Evolutionary conservation across 2,113 vertebrate species (phyloP), one percentile per base, ranked within the genome.

Genomic region (Fregata magnificens): DNA sequence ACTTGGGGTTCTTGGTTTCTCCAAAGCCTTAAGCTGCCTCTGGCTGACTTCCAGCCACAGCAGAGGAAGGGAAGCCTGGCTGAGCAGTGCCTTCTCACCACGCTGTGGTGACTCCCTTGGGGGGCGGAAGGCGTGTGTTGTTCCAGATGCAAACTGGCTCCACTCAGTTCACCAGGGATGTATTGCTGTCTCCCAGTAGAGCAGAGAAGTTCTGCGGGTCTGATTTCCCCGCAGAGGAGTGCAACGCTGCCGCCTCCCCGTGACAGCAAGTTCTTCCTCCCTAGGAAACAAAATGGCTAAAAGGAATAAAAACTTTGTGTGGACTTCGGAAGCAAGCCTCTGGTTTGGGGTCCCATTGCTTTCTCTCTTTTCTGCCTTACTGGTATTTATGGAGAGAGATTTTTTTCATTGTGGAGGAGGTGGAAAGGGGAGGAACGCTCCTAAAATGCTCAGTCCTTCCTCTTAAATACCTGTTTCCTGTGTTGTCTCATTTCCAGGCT

Each of bases 181-280:
- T 26, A 14, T 72, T 40, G 10, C 61, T 82, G 56, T 56, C 38
- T 86, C 61, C 26, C n/a, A 44, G 53, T 25, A 10, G 13, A 65
- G 59, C 1, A 0, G 31, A 82, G 22, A 38, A 71, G n/a, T 71
- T 84, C 34, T 0, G 3, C 1, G 8, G 45, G 34, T 78, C 38
- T 2, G 2, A 0, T 53, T 88, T 81, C 28, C 29, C 17, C 0
- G 0, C 32, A n/a, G 32, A 78, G 44, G 32, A 90, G 14, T 1
- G 1, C 31, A 49, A 0, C 2, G 6, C 66, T 9, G 2, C 36
- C 6, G 2, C 36, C 19, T 88, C 5, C 16, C 31, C 2, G 1
- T 88, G 76, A 82, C 82, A 65, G 24, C 26, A 73, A 59, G 14
- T 65, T 88, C 36, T 76, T 80, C 29, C 25, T 86, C 56, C 31